These are phyloP conservation scores for Orgyia antiqua DNA, from an alignment of 2,888 invertebrate species.

Conservation along the genomic window DNA sequence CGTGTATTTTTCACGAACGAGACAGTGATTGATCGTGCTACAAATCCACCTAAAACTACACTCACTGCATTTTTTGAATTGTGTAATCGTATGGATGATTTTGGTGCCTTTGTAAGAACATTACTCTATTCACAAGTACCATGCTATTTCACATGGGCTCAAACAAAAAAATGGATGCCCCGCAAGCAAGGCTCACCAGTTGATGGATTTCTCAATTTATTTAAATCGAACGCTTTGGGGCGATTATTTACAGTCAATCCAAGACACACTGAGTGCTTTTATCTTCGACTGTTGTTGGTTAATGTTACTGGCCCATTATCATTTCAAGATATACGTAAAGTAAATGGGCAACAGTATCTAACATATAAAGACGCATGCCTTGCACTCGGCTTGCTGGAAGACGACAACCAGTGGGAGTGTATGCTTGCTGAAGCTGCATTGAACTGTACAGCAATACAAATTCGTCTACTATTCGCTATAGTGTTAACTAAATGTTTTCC, in stretches of 20 bases:
- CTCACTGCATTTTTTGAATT: conserved; percentile 23
- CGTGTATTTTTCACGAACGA: conserved; percentile 19
- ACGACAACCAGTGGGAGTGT: conserved; percentile 17
- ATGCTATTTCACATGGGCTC: conserved; percentile 5
- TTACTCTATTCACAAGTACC: conserved; percentile 1
- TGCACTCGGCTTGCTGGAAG: conserved; percentile 21
- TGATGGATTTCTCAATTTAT: conserved; percentile 3
- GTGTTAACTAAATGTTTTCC: conserved; percentile 12
- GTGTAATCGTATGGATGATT: conserved; percentile 1
- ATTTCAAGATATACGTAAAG: conserved; percentile 14
- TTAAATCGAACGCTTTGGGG: conserved; percentile 1
- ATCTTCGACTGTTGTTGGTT: conserved; percentile 24
- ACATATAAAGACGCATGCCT: conserved; percentile 21
- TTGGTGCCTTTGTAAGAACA: conserved; percentile 8
- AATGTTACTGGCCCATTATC: conserved; percentile 19
- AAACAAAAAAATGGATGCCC: conserved; percentile 1
- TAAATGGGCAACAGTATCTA: conserved; percentile 17
- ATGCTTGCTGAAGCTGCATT: conserved; percentile 15
- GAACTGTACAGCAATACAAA: conserved; percentile 24
- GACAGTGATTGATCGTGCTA: conserved; percentile 17
- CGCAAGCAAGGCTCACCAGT: conserved; percentile 2
- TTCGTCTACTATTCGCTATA: conserved; percentile 13
- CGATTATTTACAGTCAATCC: conserved; percentile 25
- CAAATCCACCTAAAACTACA: conserved; percentile 26
- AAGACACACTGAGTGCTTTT: conserved; percentile 22